A percentile compares a stretch with the other conserved stretches of the same genome.
phyloP scores from a whole-genome alignment of 2,888 invertebrate genomes.

The Rhingia campestris region DNA sequence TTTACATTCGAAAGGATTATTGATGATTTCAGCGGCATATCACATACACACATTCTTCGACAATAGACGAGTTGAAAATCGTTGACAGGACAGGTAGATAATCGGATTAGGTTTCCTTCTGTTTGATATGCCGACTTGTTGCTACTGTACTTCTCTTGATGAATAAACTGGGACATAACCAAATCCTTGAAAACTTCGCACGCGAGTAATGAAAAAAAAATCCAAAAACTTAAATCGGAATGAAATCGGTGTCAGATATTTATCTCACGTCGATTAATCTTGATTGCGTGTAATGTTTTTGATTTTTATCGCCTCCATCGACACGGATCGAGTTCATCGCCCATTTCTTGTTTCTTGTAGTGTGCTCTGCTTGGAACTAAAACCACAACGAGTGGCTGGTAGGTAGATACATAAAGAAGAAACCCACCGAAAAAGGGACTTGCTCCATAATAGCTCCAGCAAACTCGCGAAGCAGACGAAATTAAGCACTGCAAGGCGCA shows the following conservation, averaged over 20 bases:
- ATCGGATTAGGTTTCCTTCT: slow-evolving; percentile 53
- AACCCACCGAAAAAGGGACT: slow-evolving; percentile 8
- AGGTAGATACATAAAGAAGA: background rate
- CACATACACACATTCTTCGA: slow-evolving; percentile 2
- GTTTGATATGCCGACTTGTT: slow-evolving; percentile 50
- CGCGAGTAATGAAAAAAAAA: slow-evolving; percentile 3
- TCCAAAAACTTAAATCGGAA: slow-evolving; percentile 12
- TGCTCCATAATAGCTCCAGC: background rate
- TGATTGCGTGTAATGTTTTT: slow-evolving; percentile 64
- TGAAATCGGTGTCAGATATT: slow-evolving; percentile 40
- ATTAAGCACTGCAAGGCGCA: slow-evolving; percentile 14
- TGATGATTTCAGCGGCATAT: slow-evolving; percentile 49
- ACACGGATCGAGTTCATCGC: slow-evolving; percentile 62
- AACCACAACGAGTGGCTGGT: slow-evolving; percentile 1
- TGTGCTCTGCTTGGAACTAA: slow-evolving; percentile 19
- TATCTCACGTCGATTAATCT: slow-evolving; percentile 67
- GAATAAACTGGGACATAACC: slow-evolving; percentile 8
- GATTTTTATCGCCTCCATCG: slow-evolving; percentile 61
- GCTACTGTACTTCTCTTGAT: slow-evolving; percentile 34
- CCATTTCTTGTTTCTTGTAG: slow-evolving; percentile 44
- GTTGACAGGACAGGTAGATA: slow-evolving; percentile 47
- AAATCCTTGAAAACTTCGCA: slow-evolving; percentile 12
- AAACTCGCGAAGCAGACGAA: slow-evolving; percentile 3
- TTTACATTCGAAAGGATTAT: slow-evolving; percentile 59
- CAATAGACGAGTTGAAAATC: slow-evolving; percentile 45